Conservation (phyloP, 2,113 vertebrate genomes). For the Crocuta crocuta region DNA sequence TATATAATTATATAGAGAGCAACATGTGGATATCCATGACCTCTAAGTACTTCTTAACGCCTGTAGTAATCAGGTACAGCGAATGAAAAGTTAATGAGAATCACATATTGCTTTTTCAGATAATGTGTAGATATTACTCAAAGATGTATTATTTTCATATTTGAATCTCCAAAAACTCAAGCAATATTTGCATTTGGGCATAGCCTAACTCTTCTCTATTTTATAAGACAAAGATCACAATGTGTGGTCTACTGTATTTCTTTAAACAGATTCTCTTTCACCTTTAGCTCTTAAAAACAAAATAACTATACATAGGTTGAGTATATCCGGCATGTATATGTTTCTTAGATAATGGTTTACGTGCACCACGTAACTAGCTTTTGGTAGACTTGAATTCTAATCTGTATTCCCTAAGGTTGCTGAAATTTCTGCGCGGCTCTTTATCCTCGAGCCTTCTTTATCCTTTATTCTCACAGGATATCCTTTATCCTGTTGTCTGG, state of each 20-base stretch:
- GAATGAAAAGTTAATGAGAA: not conserved
- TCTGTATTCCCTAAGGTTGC: not conserved
- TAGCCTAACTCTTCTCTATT: not conserved
- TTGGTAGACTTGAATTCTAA: not conserved
- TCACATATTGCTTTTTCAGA: not conserved
- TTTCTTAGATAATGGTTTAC: slow-evolving; percentile 23
- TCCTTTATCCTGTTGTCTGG: too few relatives aligned
- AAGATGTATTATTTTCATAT: not conserved
- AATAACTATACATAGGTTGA: not conserved
- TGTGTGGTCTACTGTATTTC: not conserved
- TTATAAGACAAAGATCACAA: slow-evolving; percentile 25
- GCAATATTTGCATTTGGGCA: slow-evolving; percentile 3
- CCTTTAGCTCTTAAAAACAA: slow-evolving; percentile 34
- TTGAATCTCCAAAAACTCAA: slow-evolving; percentile 30
- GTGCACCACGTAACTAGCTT: not conserved
- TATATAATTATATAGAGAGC: slow-evolving; percentile 42
- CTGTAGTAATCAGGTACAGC: not conserved
- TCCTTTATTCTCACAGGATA: too few relatives aligned
- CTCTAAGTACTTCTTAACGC: not conserved
- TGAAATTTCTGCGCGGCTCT: slow-evolving; percentile 11
- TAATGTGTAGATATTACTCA: not conserved
- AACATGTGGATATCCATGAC: not conserved
- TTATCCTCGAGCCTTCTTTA: not conserved
- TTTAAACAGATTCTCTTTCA: slow-evolving; percentile 56
- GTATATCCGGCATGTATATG: not conserved